phyloP scores from a whole-genome alignment of 2,888 invertebrate genomes.

The Eristalis arbustorum region DNA sequence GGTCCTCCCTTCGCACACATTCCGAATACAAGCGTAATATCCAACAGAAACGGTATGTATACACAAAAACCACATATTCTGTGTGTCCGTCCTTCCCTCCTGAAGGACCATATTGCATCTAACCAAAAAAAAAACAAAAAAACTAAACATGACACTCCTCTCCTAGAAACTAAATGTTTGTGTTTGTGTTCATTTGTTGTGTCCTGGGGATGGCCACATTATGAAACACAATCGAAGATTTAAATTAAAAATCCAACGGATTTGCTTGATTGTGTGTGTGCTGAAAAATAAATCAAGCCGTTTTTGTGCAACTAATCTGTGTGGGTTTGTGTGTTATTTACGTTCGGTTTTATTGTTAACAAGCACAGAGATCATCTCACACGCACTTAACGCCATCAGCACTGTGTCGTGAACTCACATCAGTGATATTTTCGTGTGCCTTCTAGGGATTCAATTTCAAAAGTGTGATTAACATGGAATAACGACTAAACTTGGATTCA shows the following conservation, averaged over 20 bases:
- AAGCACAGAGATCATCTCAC: not conserved
- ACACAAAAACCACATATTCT: not conserved
- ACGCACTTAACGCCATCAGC: not conserved
- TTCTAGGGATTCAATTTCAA: not conserved
- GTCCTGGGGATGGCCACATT: conserved; percentile 15
- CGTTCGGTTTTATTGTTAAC: not conserved
- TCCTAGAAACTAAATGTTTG: conserved; percentile 43
- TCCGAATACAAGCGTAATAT: conserved; percentile 77
- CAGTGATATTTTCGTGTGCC: not conserved
- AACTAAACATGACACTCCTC: not conserved
- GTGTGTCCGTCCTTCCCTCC: conserved; percentile 22
- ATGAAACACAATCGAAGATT: conserved; percentile 37
- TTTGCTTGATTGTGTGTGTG: conserved; percentile 25
- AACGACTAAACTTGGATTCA: conserved; percentile 18
- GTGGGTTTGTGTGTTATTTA: not conserved
- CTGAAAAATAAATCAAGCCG: not conserved
- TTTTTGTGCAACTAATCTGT: not conserved
- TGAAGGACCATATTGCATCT: conserved; percentile 21
- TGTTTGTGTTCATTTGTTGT: conserved; percentile 11
- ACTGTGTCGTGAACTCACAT: not conserved
- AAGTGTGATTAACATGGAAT: conserved; percentile 8
- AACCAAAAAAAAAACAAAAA: conserved; percentile 11
- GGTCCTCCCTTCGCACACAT: conserved; percentile 76
- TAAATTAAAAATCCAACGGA: conserved; percentile 7
- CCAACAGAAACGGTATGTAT: conserved; percentile 79